phyloP scores from a whole-genome alignment of 2,113 vertebrate species.

The Halcyon senegalensis region DNA sequence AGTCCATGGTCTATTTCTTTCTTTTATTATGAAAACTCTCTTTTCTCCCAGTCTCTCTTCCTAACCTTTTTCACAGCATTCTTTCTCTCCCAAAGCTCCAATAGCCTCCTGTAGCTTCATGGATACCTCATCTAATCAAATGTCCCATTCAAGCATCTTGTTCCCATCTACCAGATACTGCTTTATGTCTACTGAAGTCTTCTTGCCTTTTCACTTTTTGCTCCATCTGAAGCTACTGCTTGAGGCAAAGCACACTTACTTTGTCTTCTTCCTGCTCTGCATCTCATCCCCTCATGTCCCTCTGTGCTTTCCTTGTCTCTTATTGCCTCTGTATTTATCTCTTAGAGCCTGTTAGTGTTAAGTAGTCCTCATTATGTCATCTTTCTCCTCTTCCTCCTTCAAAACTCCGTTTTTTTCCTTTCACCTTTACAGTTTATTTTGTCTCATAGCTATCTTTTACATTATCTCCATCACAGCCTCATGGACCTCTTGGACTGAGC shows the following conservation, averaged over 20 bases:
- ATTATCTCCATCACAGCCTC: neutral
- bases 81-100: neutral
- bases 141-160: neutral
- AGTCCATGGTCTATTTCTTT: neutral
- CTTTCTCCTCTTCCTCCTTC: neutral
- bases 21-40: neutral
- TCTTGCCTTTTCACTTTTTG: neutral
- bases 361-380: neutral
- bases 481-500: neutral
- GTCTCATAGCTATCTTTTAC: neutral
- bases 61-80: neutral
- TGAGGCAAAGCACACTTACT: neutral
- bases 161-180: neutral
- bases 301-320: neutral
- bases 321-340: neutral
- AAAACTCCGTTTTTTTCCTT: neutral
- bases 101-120: neutral
- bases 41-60: neutral
- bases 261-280: neutral
- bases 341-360: neutral
- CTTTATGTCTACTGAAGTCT: neutral
- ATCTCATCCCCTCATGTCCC: neutral
- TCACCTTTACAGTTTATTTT: neutral
- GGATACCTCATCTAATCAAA: neutral
- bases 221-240: neutral